phyloP scores from a whole-genome alignment of 2,113 vertebrate genomes.

The Labeo catla region DNA sequence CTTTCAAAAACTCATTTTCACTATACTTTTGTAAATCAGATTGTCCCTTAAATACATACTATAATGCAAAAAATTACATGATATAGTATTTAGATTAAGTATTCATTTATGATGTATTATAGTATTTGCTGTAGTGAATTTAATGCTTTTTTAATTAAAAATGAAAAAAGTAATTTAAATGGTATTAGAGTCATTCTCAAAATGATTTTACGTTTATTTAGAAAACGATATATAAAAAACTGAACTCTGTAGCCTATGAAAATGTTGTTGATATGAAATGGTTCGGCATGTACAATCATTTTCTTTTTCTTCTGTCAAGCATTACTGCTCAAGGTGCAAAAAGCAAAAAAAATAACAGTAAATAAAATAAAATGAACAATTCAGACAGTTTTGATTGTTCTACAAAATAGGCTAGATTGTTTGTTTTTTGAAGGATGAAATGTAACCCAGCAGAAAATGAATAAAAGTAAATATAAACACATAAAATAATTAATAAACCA shows the following conservation, averaged over 20 bases:
- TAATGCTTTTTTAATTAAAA: not conserved
- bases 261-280: not conserved
- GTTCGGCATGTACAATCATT: not conserved
- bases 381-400: not conserved
- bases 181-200: not conserved
- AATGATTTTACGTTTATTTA: not conserved
- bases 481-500: not conserved
- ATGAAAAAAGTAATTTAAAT: not conserved
- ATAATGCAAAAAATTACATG: not conserved
- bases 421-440: no score
- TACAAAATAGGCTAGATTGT: not conserved
- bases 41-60: not conserved
- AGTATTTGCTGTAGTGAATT: not conserved
- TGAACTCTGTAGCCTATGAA: not conserved
- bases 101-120: not conserved
- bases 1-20: not conserved
- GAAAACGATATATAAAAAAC: not conserved
- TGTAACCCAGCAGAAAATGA: no score
- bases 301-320: not conserved
- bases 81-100: not conserved
- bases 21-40: not conserved
- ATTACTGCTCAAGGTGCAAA: not conserved
- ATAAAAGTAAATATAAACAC: not conserved
- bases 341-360: not conserved
- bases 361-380: not conserved